Conservation (phyloP, 1,140 invertebrate species). For the Solenopsis fugax region DNA sequence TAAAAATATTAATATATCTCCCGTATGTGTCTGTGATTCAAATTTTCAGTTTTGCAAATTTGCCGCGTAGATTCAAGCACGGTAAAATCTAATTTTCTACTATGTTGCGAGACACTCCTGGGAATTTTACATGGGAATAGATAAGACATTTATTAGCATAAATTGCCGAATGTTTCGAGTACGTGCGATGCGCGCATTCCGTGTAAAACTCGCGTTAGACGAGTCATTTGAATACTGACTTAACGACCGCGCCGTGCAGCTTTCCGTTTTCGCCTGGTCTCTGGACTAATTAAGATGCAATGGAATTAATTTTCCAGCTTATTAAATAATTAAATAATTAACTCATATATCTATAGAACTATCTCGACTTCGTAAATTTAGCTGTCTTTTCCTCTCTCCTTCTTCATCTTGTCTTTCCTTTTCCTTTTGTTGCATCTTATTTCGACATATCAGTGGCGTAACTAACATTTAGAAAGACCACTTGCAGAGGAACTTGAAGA, state of each 20-base stretch:
- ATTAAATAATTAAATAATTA: constrained; percentile 80
- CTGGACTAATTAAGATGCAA: constrained; percentile 77
- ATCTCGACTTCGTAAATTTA: constrained; percentile 51
- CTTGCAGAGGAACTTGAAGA: background rate
- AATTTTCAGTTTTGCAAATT: background rate
- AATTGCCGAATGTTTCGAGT: constrained; percentile 28
- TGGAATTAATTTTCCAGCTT: constrained; percentile 82
- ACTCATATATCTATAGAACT: constrained; percentile 72
- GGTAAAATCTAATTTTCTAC: constrained; percentile 35
- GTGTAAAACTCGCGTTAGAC: constrained; percentile 37
- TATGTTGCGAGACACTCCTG: constrained; percentile 6
- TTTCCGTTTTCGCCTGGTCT: constrained; percentile 47
- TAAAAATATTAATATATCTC: background rate
- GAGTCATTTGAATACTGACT: constrained; percentile 31
- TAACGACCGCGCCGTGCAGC: constrained; percentile 39
- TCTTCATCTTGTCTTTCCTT: background rate
- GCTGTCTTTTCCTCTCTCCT: constrained; percentile 17
- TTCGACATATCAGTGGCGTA: constrained; percentile 34
- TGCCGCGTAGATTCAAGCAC: background rate
- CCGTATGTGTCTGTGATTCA: background rate
- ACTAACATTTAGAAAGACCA: constrained; percentile 5
- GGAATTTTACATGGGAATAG: constrained; percentile 30
- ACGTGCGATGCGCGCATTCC: constrained; percentile 22
- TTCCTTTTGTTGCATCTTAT: constrained; percentile 29
- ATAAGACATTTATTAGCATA: constrained; percentile 30